Conservation (phyloP, 2,113 vertebrate genomes). For the human (Homo sapiens) region GRCh38 chr3:6516001-6516500, state of each 20-base stretch:
- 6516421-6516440: slow-evolving; percentile 31
- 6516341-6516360: slow-evolving; percentile 45
- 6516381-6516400: neutral
- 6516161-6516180: slow-evolving; percentile 46
- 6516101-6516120: neutral
- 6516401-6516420: neutral
- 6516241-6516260: slow-evolving; percentile 44
- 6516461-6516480: neutral
- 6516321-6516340: slow-evolving; percentile 31
- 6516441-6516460: neutral
- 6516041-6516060: slow-evolving; percentile 20
- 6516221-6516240: slow-evolving; percentile 48
- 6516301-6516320: neutral
- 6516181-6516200: slow-evolving; percentile 44
- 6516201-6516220: neutral
- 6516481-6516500: neutral
- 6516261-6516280: slow-evolving; percentile 44
- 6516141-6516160: neutral
- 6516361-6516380: slow-evolving; percentile 11
- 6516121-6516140: neutral
- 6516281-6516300: neutral
- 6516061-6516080: neutral
- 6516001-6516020: neutral
- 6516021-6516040: neutral
- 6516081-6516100: neutral